Evolutionary conservation across 2,113 vertebrate genomes (phyloP).

Genomic region (Malurus elegans): DNA sequence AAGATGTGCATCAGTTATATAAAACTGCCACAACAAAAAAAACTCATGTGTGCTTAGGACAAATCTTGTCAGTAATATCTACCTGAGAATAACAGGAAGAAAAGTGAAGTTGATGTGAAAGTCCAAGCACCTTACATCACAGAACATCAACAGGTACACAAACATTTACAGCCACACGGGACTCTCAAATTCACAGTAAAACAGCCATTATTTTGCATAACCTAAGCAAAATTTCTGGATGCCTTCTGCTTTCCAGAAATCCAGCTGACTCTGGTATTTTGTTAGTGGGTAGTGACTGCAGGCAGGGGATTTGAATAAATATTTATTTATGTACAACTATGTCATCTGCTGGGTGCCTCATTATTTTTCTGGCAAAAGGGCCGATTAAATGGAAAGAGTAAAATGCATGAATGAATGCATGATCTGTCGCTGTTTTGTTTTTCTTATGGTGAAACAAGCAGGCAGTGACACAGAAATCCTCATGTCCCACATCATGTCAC

Average conservation of each 20-base stretch:
- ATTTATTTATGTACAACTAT: slow-evolving; percentile 4
- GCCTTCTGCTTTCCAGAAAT: not conserved
- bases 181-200: not conserved
- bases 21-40: not conserved
- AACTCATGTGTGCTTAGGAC: not conserved
- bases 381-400: not conserved
- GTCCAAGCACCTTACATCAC: not conserved
- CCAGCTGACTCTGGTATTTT: slow-evolving; percentile 6
- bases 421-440: not conserved
- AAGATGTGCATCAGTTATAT: too few relatives aligned
- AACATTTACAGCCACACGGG: not conserved
- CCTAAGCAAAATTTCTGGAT: not conserved
- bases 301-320: slow-evolving; percentile 7
- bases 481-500: not conserved
- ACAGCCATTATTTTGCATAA: not conserved
- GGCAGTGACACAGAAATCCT: not conserved
- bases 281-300: not conserved
- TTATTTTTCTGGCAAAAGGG: not conserved
- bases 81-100: not conserved
- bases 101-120: not conserved
- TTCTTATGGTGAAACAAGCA: not conserved
- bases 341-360: not conserved
- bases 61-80: not conserved
- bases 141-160: not conserved
- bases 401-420: not conserved